A percentile compares a stretch with the other conserved stretches of the same genome.
Evolutionary conservation across 2,797 vertebrate genomes (phyloP).

Genomic region (Eulemur albifrons): DNA sequence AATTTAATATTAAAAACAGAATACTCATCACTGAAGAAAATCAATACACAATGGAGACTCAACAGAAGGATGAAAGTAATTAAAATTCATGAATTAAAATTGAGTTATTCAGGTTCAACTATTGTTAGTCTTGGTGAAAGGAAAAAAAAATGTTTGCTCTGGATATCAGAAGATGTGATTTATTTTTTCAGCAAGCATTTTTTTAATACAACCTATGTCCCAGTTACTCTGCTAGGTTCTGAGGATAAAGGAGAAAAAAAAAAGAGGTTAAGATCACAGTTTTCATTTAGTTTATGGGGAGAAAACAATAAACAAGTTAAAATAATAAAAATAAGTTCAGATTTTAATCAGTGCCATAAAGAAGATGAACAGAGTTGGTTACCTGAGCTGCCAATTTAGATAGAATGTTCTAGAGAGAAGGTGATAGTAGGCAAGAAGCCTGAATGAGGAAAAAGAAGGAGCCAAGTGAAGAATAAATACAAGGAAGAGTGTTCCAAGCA

Average conservation of each 20-base stretch:
- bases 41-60: slow-evolving; percentile 22
- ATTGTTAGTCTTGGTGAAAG: slow-evolving; percentile 36
- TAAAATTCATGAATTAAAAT: slow-evolving; percentile 62
- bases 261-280: background rate
- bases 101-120: slow-evolving; percentile 47
- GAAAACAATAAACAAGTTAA: background rate
- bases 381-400: background rate
- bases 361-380: background rate
- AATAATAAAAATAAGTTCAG: background rate
- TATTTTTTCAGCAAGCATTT: background rate
- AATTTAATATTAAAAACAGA: slow-evolving; percentile 60
- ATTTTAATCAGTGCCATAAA: background rate
- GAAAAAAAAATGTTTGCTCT: slow-evolving; percentile 11
- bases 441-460: background rate
- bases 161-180: slow-evolving; percentile 18
- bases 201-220: background rate
- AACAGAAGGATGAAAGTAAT: slow-evolving; percentile 45
- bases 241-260: background rate
- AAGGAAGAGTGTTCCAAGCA: background rate
- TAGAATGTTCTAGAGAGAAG: background rate
- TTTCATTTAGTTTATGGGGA: background rate
- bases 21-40: slow-evolving; percentile 51
- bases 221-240: background rate
- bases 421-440: background rate
- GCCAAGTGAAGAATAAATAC: background rate